phyloP scores from a whole-genome alignment of 2,888 invertebrate genomes.

The Notodonta dromedarius region DNA sequence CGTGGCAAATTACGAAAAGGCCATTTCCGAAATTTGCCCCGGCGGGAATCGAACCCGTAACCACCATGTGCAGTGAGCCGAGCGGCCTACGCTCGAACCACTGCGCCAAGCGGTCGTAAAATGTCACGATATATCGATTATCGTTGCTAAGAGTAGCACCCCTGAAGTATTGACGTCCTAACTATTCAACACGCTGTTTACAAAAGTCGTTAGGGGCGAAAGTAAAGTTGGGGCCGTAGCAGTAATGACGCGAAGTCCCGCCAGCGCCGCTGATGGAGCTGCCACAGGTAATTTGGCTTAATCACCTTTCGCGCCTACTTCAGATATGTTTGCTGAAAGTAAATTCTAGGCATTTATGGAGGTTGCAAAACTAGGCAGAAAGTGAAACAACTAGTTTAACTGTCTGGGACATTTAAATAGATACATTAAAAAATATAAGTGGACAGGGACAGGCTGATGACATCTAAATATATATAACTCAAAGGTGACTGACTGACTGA shows the following conservation, averaged over 20 bases:
- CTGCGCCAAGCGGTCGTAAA: too few species aligned
- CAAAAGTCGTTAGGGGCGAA: constrained; percentile 18
- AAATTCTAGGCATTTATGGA: background rate
- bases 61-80: too few species aligned
- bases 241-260: constrained; percentile 5
- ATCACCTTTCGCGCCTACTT: constrained; percentile 8
- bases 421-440: too few species aligned
- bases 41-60: too few species aligned
- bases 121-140: too few species aligned
- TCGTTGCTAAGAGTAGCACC: too few species aligned
- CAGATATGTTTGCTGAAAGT: background rate
- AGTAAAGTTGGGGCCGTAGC: constrained; percentile 11
- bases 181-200: constrained; percentile 11
- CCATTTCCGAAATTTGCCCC: too few species aligned
- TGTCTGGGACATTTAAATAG: background rate
- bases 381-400: background rate
- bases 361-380: background rate
- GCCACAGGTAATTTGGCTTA: constrained; percentile 13
- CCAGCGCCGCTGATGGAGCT: constrained; percentile 3
- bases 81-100: too few species aligned
- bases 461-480: too few species aligned
- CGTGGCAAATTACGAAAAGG: too few species aligned
- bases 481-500: too few species aligned
- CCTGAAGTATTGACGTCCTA: constrained; percentile 15
- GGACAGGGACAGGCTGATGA: too few species aligned